Evolutionary conservation across 2,888 invertebrate genomes (phyloP), one percentile per base, ranked within the genome.

Genomic region (Spisula subtruncata): DNA sequence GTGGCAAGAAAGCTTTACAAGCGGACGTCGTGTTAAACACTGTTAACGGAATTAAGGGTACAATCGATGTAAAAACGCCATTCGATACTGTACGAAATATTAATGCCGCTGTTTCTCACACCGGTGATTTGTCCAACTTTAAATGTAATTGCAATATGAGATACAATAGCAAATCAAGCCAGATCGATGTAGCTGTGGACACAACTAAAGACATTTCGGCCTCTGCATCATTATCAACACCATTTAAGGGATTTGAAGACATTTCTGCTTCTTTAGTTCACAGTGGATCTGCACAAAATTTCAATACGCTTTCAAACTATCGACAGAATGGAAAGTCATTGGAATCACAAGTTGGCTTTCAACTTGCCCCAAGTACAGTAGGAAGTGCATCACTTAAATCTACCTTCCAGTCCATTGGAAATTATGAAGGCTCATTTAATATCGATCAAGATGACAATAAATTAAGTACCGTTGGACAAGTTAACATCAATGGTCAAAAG

Each of bases 371-470:
- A 12, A 60, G 48, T 16, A 25, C 88, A 12, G 75, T 83, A 6
- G 89, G 88, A 32, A 54, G 81, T 56, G 82, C 84, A 46, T 87
- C 87, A n/a, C 35, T 90, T 16, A 90, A 85, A 83, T 90, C 90
- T 25, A 71, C 71, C 32, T 88, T 85, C 25, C 51, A 75, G 48
- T n/a, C n/a, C 16, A 60, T 90, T 35, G 81, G 79, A 6, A 87
- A 87, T 71, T 86, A 85, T 35, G 82, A 71, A 46, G 85, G 83
- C n/a, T 83, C 87, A 20, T 90, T 90, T 51, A 71, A 41, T 46
- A 85, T 85, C 46, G 51, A 87, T 25, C 41, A 25, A 83, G 18
- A 35, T 16, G 35, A 79, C 41, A 46, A 32, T n/a, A 56, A 81
- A 71, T 88, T 89, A 35, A 87, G 80, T 46, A 75, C 86, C 16